Evolutionary conservation across 2,113 vertebrate genomes (phyloP).

Genomic region (Progne subis): DNA sequence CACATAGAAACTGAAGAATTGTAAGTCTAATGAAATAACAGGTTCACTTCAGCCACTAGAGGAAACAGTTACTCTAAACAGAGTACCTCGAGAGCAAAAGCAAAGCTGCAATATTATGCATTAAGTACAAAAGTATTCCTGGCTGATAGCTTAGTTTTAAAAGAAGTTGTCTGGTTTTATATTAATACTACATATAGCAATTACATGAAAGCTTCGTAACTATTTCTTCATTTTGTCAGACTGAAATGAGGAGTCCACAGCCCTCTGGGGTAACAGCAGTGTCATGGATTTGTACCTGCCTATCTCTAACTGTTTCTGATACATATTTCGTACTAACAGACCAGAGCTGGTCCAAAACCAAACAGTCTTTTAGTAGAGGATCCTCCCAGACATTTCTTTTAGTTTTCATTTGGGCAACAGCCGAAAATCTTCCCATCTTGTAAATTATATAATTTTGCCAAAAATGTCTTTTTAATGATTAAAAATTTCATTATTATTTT

Average conservation of each 20-base stretch:
- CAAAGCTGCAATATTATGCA: neutral
- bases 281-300: neutral
- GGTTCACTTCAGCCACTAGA: neutral
- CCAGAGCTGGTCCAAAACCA: neutral
- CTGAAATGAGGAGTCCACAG: neutral
- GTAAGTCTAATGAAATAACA: neutral
- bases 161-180: neutral
- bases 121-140: neutral
- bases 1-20: neutral
- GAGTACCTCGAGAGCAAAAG: neutral
- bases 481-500: neutral
- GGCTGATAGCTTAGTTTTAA: neutral
- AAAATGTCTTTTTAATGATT: neutral
- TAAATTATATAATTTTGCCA: neutral
- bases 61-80: neutral
- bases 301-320: neutral
- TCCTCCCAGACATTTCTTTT: neutral
- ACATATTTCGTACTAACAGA: neutral
- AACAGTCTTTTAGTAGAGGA: neutral
- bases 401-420: neutral
- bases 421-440: neutral
- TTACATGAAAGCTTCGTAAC: neutral
- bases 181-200: neutral
- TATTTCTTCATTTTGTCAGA: neutral
- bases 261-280: neutral